These are phyloP conservation scores for Thelaira solivaga DNA, from an alignment of 2,888 invertebrate genomes.

Conservation along the genomic window DNA sequence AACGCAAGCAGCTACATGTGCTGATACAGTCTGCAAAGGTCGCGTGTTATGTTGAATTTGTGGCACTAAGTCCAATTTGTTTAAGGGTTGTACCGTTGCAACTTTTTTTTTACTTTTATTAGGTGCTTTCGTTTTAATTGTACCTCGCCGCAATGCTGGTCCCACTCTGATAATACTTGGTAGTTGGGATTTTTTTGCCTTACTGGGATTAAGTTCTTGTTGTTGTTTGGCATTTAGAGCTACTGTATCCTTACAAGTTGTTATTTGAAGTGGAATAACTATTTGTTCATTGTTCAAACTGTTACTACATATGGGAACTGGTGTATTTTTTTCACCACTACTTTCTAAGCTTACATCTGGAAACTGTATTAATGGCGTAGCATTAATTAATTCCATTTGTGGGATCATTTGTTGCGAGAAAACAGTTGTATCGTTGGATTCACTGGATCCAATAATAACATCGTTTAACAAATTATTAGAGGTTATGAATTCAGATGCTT, in stretches of 20 bases:
- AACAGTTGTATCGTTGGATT: background rate
- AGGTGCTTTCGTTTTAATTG: background rate
- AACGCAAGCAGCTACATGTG: background rate
- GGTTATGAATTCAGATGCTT: background rate
- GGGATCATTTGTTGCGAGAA: background rate
- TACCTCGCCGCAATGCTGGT: background rate
- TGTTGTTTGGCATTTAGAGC: too few relatives aligned
- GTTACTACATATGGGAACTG: too few relatives aligned
- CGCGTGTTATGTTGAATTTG: conserved; percentile 51
- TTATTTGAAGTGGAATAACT: background rate
- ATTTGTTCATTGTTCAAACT: too few relatives aligned
- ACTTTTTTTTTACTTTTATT: conserved; percentile 5
- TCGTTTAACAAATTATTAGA: background rate
- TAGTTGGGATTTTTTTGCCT: too few relatives aligned
- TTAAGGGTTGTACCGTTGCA: conserved; percentile 21
- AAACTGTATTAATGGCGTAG: background rate
- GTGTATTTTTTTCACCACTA: conserved; percentile 7
- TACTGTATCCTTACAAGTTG: too few relatives aligned
- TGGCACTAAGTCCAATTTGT: conserved; percentile 38
- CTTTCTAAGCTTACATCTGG: conserved; percentile 12
- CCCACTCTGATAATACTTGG: background rate
- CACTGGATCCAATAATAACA: background rate
- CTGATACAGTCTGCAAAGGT: conserved; percentile 26
- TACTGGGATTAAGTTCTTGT: too few relatives aligned
- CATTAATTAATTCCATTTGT: background rate